phyloP scores from a whole-genome alignment of 2,113 vertebrate species.

The Acanthisitta chloris region DNA sequence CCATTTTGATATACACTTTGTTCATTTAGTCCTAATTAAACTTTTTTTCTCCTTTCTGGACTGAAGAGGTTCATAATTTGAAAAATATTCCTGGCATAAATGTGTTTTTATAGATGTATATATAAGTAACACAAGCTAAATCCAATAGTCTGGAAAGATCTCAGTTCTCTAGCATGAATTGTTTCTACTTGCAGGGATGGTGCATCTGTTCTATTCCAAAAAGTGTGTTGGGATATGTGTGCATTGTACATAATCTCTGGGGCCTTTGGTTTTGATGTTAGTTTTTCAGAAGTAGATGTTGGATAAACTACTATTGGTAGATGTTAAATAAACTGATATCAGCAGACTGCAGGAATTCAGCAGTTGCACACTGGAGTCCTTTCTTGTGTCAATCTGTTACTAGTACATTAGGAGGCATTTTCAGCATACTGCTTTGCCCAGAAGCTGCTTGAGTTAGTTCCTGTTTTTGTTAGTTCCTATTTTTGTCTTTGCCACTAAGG shows the following conservation, averaged over 20 bases:
- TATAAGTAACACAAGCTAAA: background rate
- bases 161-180: background rate
- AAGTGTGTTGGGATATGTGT: background rate
- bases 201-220: background rate
- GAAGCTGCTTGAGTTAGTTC: background rate
- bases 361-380: background rate
- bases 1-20: background rate
- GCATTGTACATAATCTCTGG: background rate
- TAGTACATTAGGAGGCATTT: background rate
- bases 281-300: background rate
- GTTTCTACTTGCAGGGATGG: background rate
- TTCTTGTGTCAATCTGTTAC: background rate
- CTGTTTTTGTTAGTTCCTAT: background rate
- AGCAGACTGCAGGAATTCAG: background rate
- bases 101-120: background rate
- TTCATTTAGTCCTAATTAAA: background rate
- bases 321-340: background rate
- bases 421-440: background rate
- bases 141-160: background rate
- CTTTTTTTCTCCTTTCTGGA: background rate
- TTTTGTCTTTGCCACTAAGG: background rate
- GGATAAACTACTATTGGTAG: background rate
- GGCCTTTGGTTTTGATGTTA: background rate
- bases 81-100: background rate
- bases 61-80: background rate